Percentiles rank a stretch among this genome's conserved stretches.
These are phyloP conservation scores for Vidua chalybeata DNA, from an alignment of 2,113 vertebrate genomes.

Conservation along the genomic window DNA sequence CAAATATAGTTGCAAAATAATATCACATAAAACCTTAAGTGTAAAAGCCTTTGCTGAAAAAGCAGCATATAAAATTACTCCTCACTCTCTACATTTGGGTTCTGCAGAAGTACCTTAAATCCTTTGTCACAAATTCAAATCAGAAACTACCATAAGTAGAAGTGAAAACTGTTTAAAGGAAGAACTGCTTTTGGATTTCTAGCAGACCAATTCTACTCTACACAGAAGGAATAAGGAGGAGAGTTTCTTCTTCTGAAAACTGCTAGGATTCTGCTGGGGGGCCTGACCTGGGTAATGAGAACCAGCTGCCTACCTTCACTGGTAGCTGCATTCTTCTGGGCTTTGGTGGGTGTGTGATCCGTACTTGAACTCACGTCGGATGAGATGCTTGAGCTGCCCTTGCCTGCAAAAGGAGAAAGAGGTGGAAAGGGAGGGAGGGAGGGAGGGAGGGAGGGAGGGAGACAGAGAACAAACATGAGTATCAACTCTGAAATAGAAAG, in stretches of 20 bases:
- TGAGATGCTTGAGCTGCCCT: slow-evolving; percentile 99
- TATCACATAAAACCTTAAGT: neutral
- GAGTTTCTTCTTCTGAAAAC: slow-evolving; percentile 13
- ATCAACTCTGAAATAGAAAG: neutral
- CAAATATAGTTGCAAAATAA: neutral
- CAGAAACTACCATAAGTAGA: neutral
- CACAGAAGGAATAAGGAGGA: neutral
- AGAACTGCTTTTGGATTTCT: slow-evolving; percentile 70
- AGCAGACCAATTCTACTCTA: neutral
- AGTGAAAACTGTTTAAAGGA: neutral
- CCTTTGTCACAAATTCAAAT: neutral
- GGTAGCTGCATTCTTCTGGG: slow-evolving; percentile 95
- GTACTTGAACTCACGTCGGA: slow-evolving; percentile 99
- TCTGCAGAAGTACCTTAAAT: neutral
- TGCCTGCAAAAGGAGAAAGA: slow-evolving; percentile 81
- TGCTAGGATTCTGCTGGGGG: slow-evolving; percentile 21
- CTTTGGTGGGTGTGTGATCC: slow-evolving; percentile 96
- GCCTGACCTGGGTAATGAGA: slow-evolving; percentile 70
- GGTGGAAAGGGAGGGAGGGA: neutral
- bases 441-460: neutral
- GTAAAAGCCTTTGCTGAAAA: neutral
- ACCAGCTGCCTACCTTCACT: slow-evolving; percentile 95
- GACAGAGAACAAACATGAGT: neutral
- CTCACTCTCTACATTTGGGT: neutral
- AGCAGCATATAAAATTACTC: neutral